Percentiles rank a stretch among this genome's conserved stretches.
phyloP scores from a whole-genome alignment of 2,113 vertebrate genomes.

The Alectura lathami region DNA sequence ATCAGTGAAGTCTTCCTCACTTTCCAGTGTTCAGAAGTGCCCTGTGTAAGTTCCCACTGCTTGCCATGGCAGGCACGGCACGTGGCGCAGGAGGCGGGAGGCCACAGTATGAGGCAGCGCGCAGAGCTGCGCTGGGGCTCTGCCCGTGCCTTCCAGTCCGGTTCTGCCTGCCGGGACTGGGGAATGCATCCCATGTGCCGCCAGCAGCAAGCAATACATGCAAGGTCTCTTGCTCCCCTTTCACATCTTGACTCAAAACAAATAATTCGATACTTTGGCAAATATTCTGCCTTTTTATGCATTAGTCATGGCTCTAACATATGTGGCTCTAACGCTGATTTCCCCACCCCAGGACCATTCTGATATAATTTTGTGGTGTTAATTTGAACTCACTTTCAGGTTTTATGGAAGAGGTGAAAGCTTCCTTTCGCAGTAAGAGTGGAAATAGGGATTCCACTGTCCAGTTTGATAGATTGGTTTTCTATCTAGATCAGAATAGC shows the following conservation, averaged over 20 bases:
- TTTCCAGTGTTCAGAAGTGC: background rate
- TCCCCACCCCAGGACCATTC: background rate
- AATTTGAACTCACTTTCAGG: background rate
- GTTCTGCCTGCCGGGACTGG: background rate
- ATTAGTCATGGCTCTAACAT: background rate
- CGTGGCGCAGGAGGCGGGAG: background rate
- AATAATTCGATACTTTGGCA: background rate
- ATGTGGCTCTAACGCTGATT: background rate
- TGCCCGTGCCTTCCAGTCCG: background rate
- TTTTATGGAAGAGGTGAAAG: background rate
- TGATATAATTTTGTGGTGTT: background rate
- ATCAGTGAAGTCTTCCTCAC: background rate
- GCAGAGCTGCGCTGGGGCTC: background rate
- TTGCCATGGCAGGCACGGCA: background rate
- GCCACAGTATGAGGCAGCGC: accelerated
- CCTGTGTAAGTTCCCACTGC: background rate
- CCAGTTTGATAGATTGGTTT: background rate
- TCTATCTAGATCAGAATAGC: background rate
- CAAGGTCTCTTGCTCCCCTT: background rate
- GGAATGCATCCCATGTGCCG: accelerated
- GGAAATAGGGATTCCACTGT: background rate
- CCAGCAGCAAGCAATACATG: background rate
- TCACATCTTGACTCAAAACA: background rate
- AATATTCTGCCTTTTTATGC: accelerated
- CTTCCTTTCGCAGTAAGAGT: background rate